Base-by-base conservation (phyloP, 2,888 invertebrate genomes). In the Microctonus hyperodae region DNA sequence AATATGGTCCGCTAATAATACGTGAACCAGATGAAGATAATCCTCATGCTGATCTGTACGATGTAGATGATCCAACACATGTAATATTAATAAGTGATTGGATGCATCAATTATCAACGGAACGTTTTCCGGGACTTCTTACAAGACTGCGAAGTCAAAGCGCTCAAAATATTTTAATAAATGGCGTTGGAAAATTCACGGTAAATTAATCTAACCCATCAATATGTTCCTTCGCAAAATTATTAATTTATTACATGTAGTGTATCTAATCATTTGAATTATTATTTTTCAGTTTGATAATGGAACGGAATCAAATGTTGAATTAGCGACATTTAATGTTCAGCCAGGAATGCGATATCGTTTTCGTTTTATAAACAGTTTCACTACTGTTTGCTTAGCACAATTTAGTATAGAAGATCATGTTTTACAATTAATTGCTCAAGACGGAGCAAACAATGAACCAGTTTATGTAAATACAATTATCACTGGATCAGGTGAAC, bases 1-100 rank as follows among this genome's bases (percentile, higher is more conserved):
- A 89, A 0, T 87, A 87, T 69, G 90, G 90, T 0, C 80, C 87
- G 0, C 73, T 90, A 10, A 83, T 90, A 2, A 85, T 90, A 7
- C 86, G 88, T 55, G 86, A 87, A 72, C 85, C 88, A 0, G 81
- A 81, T 4, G 84, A 85, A 0, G 65, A 84, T 13, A 79, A 83
- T n/a, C 74, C 74, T 0, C 67, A 77, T 20, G 51, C 73, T 1
- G 16, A 69, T 1, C 72, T 80, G 0, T 87, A 86, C 70, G 86
- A 87, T 69, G 72, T 78, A 16, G 87, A 87, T 75, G 75, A 88
- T 28, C 86, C 86, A 0, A 86, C 87, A 1, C 88, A 86, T 70
- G 86, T 87, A 35, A 83, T 89, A 0, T 72, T 88, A 22, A 77
- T 90, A 4, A 83, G 87, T 57, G 89, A 90, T 25, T 90, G 88